Percentiles rank a stretch among this genome's conserved stretches.
Evolutionary conservation across 2,113 vertebrate genomes (phyloP).

Genomic region (Synchiropus splendidus): DNA sequence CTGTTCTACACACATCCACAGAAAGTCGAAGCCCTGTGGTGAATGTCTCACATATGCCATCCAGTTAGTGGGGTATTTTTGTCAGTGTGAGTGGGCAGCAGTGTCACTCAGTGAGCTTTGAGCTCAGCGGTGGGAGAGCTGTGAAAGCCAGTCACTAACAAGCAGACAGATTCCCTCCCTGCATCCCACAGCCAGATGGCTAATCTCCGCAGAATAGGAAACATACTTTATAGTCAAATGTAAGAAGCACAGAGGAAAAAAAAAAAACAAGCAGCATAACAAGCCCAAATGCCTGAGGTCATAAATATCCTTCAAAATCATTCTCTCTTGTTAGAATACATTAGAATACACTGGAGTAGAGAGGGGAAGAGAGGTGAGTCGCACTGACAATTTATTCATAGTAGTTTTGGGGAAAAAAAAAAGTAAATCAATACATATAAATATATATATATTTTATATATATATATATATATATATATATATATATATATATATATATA

Average conservation of each 20-base stretch:
- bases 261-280: slow-evolving; percentile 15
- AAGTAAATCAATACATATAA: too few relatives aligned
- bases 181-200: slow-evolving; percentile 58
- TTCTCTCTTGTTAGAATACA: slow-evolving; percentile 22
- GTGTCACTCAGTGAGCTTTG: slow-evolving; percentile 57
- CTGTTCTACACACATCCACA: slow-evolving; percentile 32
- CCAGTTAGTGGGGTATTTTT: slow-evolving; percentile 55
- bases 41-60: slow-evolving; percentile 55
- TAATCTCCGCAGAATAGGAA: slow-evolving; percentile 52
- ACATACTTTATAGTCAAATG: slow-evolving; percentile 47
- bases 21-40: slow-evolving; percentile 39
- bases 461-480: too few relatives aligned
- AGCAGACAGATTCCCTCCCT: slow-evolving; percentile 54
- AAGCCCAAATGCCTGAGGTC: slow-evolving; percentile 40
- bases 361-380: too few relatives aligned
- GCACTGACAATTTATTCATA: too few relatives aligned
- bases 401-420: too few relatives aligned
- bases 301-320: slow-evolving; percentile 30
- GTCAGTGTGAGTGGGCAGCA: slow-evolving; percentile 58
- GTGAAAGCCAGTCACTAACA: slow-evolving; percentile 60
- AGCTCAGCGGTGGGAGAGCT: slow-evolving; percentile 52
- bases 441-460: too few relatives aligned
- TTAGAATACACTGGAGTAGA: too few relatives aligned
- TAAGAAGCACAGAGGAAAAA: slow-evolving; percentile 2
- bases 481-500: too few relatives aligned